Evolutionary conservation across 1,140 invertebrate species (phyloP).

Genomic region (Anastrepha ludens): DNA sequence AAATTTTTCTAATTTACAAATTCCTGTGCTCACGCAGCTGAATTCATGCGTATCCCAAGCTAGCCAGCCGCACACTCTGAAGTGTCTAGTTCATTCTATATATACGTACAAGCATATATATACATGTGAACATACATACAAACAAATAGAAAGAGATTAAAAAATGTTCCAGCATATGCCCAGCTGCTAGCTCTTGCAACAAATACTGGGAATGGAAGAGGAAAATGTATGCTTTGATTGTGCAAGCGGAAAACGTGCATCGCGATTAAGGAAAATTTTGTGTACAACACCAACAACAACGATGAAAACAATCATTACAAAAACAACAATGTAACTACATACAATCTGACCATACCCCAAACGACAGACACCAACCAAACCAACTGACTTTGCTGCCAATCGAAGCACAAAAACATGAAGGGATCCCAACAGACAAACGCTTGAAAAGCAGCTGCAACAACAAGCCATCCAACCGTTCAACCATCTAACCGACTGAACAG

Average conservation of each 20-base stretch:
- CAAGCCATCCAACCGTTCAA: not conserved
- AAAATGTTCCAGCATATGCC: not conserved
- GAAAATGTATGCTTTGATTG: slow-evolving; percentile 46
- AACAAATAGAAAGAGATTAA: not conserved
- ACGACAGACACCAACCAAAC: slow-evolving; percentile 23
- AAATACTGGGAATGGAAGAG: not conserved
- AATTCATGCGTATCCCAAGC: not conserved
- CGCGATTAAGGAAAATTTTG: slow-evolving; percentile 49
- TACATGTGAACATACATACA: not conserved
- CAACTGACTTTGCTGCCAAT: slow-evolving; percentile 47
- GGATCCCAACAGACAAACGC: slow-evolving; percentile 31
- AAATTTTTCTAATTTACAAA: slow-evolving; percentile 12
- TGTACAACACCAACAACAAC: slow-evolving; percentile 26
- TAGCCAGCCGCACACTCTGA: too few relatives aligned
- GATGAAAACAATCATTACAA: not conserved
- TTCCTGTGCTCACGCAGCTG: not conserved
- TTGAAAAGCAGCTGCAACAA: slow-evolving; percentile 29
- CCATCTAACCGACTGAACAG: not conserved
- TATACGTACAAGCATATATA: not conserved
- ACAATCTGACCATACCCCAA: not conserved
- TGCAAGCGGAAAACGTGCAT: slow-evolving; percentile 51
- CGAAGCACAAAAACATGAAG: slow-evolving; percentile 47
- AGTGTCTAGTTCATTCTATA: not conserved
- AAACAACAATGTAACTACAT: not conserved
- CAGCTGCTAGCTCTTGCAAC: not conserved